Conservation (phyloP, 1,140 invertebrate genomes). For the Drosophila kanapiae region DNA sequence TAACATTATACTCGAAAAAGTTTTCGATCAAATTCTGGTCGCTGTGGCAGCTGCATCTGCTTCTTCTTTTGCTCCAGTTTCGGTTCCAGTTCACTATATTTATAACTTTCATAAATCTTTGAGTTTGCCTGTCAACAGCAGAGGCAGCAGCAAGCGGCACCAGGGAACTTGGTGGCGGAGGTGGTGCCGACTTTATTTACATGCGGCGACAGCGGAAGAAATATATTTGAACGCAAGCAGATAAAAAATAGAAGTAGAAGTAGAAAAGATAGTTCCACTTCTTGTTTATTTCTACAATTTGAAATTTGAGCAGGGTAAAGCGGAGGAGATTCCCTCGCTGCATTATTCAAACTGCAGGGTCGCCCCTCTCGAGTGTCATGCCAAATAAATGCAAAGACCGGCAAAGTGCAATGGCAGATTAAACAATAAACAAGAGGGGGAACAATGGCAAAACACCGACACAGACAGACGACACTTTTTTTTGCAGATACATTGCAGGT, state of each 20-base stretch:
- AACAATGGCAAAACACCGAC: slow-evolving; percentile 36
- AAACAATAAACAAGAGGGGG: slow-evolving; percentile 63
- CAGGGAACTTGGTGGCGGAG: not conserved
- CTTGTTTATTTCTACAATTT: slow-evolving; percentile 39
- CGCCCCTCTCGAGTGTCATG: slow-evolving; percentile 23
- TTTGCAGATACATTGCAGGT: slow-evolving; percentile 52
- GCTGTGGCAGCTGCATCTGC: slow-evolving; percentile 34
- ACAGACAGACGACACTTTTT: slow-evolving; percentile 53
- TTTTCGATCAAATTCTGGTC: slow-evolving; percentile 46
- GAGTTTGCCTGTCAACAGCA: slow-evolving; percentile 53
- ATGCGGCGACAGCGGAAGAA: slow-evolving; percentile 32
- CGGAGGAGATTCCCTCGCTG: slow-evolving; percentile 1
- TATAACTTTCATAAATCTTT: slow-evolving; percentile 61
- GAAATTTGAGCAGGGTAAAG: slow-evolving; percentile 58
- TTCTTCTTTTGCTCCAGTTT: slow-evolving; percentile 50
- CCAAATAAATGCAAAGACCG: slow-evolving; percentile 40
- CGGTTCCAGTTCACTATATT: slow-evolving; percentile 35
- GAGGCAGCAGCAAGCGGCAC: not conserved
- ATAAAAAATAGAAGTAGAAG: not conserved
- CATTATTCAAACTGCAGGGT: slow-evolving; percentile 38
- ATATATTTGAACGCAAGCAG: slow-evolving; percentile 39
- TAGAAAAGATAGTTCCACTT: slow-evolving; percentile 31
- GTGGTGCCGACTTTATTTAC: slow-evolving; percentile 28
- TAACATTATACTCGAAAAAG: slow-evolving; percentile 28
- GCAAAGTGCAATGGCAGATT: slow-evolving; percentile 72